Evolutionary conservation across 2,113 vertebrate species (phyloP).

Genomic region (Mungos mungo): DNA sequence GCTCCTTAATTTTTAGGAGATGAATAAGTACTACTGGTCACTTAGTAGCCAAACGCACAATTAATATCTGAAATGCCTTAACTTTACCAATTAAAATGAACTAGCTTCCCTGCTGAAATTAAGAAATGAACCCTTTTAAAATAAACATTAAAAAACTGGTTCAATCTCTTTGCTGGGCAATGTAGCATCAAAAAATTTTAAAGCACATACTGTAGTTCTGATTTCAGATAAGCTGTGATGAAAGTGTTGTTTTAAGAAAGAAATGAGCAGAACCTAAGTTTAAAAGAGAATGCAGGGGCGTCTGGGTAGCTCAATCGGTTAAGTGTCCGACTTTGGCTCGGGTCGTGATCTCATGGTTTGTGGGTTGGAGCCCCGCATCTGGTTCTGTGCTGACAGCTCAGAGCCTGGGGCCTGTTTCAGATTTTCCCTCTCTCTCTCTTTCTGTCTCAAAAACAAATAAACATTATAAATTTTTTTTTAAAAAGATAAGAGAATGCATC

Average conservation of each 20-base stretch:
- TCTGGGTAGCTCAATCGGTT: no score
- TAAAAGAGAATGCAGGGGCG: neutral
- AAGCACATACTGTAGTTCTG: neutral
- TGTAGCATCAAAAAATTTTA: neutral
- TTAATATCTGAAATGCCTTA: neutral
- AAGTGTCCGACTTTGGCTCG: no score
- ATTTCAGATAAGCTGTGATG: neutral
- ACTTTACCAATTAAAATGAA: constrained; percentile 3
- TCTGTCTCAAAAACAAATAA: no score
- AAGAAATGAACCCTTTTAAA: neutral
- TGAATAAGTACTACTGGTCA: neutral
- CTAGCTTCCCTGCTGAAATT: neutral
- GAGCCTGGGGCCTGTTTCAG: no score
- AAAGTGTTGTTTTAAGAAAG: neutral
- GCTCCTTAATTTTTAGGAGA: neutral
- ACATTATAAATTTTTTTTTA: no score
- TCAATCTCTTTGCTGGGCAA: neutral
- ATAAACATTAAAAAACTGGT: neutral
- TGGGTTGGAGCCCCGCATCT: no score
- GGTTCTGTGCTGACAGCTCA: no score
- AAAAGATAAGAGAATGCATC: neutral
- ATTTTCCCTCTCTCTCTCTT: no score
- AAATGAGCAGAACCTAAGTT: neutral
- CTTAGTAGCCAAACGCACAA: neutral
- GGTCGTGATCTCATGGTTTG: no score